Evolutionary conservation across 1,140 invertebrate genomes (phyloP).

Genomic region (Brachionus rotundiformis): DNA sequence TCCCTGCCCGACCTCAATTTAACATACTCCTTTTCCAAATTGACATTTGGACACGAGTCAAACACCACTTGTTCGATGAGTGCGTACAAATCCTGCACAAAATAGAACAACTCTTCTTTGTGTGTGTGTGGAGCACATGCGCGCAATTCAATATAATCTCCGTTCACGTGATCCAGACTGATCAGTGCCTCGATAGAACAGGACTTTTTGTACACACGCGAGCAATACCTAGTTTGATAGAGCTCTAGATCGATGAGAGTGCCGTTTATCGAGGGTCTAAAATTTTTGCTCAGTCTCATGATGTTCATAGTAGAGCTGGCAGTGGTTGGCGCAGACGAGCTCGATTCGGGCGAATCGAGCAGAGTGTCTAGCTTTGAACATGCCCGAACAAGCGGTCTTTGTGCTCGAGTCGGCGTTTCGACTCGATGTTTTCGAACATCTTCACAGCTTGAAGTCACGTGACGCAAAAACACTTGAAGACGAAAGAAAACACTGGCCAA

Average conservation of each 20-base stretch:
- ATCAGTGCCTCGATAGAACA: conserved; percentile 6
- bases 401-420: background rate
- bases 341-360: conserved; percentile 4
- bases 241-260: background rate
- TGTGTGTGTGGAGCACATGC: conserved; percentile 70
- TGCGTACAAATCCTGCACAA: conserved; percentile 74
- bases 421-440: background rate
- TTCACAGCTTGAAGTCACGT: background rate
- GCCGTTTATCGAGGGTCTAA: background rate
- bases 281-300: background rate
- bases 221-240: conserved; percentile 44
- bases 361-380: background rate
- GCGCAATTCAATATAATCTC: conserved; percentile 68
- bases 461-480: background rate
- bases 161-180: conserved; percentile 42
- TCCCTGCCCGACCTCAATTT: conserved; percentile 66
- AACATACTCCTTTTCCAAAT: conserved; percentile 71
- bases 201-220: background rate
- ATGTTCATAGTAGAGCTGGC: conserved; percentile 33
- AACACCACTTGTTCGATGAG: conserved; percentile 72
- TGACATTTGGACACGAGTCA: conserved; percentile 72
- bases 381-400: background rate
- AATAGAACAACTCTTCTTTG: conserved; percentile 68
- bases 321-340: conserved; percentile 6
- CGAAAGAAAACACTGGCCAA: conserved; percentile 1